A percentile compares a stretch with the other conserved stretches of the same genome.
phyloP scores from a whole-genome alignment of 2,797 vertebrate genomes.

The Podarcis lilfordi region DNA sequence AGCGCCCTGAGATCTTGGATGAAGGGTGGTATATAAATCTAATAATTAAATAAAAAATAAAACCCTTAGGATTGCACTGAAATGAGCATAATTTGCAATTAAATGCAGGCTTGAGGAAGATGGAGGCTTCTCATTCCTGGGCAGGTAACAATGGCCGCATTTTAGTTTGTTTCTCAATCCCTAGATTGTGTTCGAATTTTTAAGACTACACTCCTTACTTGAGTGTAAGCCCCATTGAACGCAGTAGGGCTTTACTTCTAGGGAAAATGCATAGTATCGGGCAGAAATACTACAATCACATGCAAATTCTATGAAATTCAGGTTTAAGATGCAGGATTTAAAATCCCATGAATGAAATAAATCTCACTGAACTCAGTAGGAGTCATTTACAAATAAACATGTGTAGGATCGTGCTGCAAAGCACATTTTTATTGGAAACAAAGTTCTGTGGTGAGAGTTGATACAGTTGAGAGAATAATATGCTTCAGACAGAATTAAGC shows the following conservation, averaged over 20 bases:
- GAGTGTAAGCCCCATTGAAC: not conserved
- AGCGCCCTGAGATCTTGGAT: not conserved
- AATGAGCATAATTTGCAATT: not conserved
- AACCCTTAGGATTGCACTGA: not conserved
- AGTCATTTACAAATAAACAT: not conserved
- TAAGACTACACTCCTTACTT: not conserved
- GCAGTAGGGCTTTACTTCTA: not conserved
- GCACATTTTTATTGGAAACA: not conserved
- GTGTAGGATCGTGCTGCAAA: not conserved
- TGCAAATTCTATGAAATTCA: not conserved
- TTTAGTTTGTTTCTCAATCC: not conserved
- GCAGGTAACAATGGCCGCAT: not conserved
- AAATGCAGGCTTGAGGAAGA: not conserved
- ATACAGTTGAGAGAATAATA: not conserved
- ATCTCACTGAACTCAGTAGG: not conserved
- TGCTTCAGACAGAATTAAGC: not conserved
- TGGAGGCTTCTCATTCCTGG: not conserved
- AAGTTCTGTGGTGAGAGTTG: not conserved
- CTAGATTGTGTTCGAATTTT: not conserved
- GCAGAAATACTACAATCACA: not conserved
- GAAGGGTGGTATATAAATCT: not conserved
- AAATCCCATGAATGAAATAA: not conserved
- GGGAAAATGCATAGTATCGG: too few relatives aligned
- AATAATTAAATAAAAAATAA: too few relatives aligned
- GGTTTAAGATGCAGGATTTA: not conserved